A percentile compares a stretch with the other conserved stretches of the same genome.
These are phyloP conservation scores for Peromyscus maniculatus DNA, from an alignment of 2,113 vertebrate genomes.

Conservation along the genomic window DNA sequence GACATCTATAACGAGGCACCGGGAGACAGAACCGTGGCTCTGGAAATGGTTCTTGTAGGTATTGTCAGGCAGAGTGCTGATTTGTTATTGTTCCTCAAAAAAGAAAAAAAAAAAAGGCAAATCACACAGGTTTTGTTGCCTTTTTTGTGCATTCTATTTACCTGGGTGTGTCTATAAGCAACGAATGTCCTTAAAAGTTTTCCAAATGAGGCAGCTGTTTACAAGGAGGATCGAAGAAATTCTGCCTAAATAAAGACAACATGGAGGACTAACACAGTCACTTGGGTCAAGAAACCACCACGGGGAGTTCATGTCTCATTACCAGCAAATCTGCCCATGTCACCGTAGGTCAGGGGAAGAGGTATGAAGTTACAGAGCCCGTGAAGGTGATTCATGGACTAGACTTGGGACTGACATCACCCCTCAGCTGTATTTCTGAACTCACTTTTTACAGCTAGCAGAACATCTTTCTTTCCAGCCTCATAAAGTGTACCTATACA, in stretches of 20 bases:
- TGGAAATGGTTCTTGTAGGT: neutral
- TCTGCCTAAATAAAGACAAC: neutral
- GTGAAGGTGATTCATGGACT: neutral
- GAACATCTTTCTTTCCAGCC: neutral
- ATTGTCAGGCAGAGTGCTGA: neutral
- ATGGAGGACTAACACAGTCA: slow-evolving; percentile 24
- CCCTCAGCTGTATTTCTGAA: neutral
- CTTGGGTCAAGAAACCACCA: neutral
- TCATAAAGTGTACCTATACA: neutral
- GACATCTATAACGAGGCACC: neutral
- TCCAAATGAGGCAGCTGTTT: slow-evolving; percentile 30
- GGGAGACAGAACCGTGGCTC: neutral
- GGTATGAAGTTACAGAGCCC: neutral
- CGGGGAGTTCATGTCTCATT: neutral
- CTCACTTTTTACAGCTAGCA: slow-evolving; percentile 32
- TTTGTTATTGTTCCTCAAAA: slow-evolving; percentile 43
- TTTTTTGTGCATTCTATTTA: neutral
- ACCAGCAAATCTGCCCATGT: neutral
- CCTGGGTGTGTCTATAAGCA: neutral
- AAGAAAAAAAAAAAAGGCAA: neutral
- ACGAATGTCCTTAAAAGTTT: neutral
- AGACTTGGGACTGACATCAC: neutral
- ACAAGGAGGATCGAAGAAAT: neutral
- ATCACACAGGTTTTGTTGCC: neutral
- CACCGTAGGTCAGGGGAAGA: neutral